These are phyloP conservation scores for Teleogryllus occipitalis DNA, from an alignment of 1,140 invertebrate genomes.

Conservation along the genomic window DNA sequence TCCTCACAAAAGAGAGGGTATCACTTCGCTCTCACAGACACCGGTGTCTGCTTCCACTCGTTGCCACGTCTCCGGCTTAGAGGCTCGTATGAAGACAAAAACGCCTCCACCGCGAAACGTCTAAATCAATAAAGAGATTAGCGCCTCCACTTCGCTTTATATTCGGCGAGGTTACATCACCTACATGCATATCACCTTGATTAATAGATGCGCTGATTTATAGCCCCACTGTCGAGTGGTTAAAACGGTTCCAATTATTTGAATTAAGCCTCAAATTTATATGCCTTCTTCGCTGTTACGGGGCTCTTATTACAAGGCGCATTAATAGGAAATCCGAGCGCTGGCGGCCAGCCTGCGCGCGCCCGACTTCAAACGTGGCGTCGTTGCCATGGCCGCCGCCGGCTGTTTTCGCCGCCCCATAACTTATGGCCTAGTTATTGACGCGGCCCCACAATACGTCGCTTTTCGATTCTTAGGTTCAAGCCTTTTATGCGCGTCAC, in stretches of 20 bases:
- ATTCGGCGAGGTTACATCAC: neutral
- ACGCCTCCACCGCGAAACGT: neutral
- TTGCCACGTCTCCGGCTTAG: neutral
- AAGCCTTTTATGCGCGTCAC: neutral
- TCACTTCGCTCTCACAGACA: too few species aligned
- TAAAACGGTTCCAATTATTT: neutral
- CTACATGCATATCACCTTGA: neutral
- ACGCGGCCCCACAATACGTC: neutral
- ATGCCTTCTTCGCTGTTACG: neutral
- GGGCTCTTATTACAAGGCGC: neutral
- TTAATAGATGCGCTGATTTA: neutral
- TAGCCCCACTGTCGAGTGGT: neutral
- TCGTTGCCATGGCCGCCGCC: neutral
- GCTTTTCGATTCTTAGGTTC: neutral
- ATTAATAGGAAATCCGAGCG: neutral
- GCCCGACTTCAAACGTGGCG: neutral
- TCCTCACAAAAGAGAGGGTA: too few species aligned
- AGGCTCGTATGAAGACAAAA: neutral
- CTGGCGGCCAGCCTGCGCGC: neutral
- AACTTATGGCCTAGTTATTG: slow-evolving; percentile 1
- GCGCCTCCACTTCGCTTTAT: neutral
- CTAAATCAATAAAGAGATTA: neutral
- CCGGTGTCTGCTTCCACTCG: too few species aligned
- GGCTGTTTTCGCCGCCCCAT: neutral
- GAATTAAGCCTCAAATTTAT: neutral